Base-by-base conservation (phyloP, 2,113 vertebrate species). In the Parotia lawesii region DNA sequence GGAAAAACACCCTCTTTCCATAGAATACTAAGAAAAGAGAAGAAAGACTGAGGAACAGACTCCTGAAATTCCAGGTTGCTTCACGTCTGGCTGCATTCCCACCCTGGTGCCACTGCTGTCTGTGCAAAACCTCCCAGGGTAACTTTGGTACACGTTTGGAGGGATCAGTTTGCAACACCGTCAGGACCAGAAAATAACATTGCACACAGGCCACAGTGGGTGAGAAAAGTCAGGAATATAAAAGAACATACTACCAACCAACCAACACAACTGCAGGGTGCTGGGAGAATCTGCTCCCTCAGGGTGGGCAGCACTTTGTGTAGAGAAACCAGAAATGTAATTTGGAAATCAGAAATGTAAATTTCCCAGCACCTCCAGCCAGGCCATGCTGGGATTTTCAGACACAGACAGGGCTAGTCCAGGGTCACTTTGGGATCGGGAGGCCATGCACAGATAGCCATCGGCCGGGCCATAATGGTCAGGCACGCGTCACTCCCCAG, bases 401-500 rank as follows among this genome's bases (percentile, higher is more conserved):
- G 65, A 51, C 28, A 11, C 56, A 88, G 75, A 19, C 25, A 14
- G 50, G 66, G 69, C 24, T 12, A 16, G 71, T 11, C 3, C 81
- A 10, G 74, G 94, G 33, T 22, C 58, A 58, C 20, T 35, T 61
- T 42, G 91, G 91, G 51, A 20, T 56, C 10, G 6, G 58, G 56
- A 66, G n/a, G n/a, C 76, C 11, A 38, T 1, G 2, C 74, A 50
- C 7, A 89, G 94, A 87, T n/a, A 89, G 67, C 53, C 91, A 66
- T 91, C 72, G 7, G 62, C 73, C 28, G 0, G 89, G 87, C 80
- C 57, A 16, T 27, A 25, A 12, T 1, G n/a, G 57, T 15, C 89
- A 75, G 93, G 42, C 81, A 48, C 66, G 3, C 93, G 77, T 96
- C 96, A 94, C 96, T 87, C 84, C 62, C 74, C 93, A 95, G 93